Base-by-base conservation (phyloP, 2,888 invertebrate species). In the Holacanthella duospinosa region DNA sequence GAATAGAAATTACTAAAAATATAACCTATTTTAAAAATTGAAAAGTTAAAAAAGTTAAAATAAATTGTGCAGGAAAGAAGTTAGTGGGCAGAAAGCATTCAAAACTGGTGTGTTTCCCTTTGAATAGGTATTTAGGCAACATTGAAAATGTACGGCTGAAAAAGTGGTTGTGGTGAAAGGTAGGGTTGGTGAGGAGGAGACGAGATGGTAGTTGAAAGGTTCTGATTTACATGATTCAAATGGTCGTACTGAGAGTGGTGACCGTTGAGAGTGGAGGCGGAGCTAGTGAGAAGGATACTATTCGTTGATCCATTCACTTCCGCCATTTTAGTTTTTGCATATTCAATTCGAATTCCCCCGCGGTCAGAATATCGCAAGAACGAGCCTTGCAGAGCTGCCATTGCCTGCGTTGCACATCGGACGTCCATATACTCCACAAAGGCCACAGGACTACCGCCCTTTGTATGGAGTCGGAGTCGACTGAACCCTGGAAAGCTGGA, bases 321-420 rank as follows among this genome's bases (percentile, higher is more conserved):
- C 78, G 93, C 91, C 94, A 96, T 94, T 86, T 95, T 95, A 82
- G 90, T 93, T 84, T 93, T 92, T 80, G 96, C 96, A 84, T 89
- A 97, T 84, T 97, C 96, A 81, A 97, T 94, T 80, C 95, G 88
- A 80, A 97, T 93, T 78, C 94, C 93, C 75, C 94, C 94, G 79
- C 95, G 89, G 78, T 92, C 92, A 74, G 94, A 94, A 80, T 93
- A 93, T 79, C 93, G 87, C 77, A 95, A 87, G 81, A 91, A 88
- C 79, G 92, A 91, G 79, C 96, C 96, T 82, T 97, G 95, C 76
- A 97, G 87, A 77, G 89, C 85, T 77, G 86, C 86, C 87, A 95
- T 86, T 76, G 94, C 95, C 77, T 89, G 86, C 77, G 89, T 85
- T 76, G 97, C 96, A 80, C 88, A 90, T 76, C 86, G 82, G 76